Evolutionary conservation across 1,140 invertebrate species (phyloP), one percentile per base, ranked within the genome.

Genomic region (Drosophila yakuba): DNA sequence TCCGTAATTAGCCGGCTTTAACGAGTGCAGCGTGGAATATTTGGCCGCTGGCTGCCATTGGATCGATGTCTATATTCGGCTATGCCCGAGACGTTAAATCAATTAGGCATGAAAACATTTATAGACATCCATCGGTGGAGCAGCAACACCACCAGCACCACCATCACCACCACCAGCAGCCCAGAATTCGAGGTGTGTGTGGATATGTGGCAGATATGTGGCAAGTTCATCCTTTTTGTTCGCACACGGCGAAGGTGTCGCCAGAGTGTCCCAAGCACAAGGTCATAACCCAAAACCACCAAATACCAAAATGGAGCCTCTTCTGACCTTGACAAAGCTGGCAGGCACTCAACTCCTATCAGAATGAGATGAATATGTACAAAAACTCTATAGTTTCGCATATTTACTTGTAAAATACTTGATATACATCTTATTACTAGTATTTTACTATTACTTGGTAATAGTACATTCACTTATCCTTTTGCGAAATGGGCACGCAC

Each of bases 71-170:
- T 71, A 71, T 71, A 71, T 71, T 71, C 64, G 68, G 68, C 68
- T 17, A 32, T 57, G 68, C 52, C 64, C 66, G 67, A 71, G 68
- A 71, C 68, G 68, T 71, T 71, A 71, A 71, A 71, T 71, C 68
- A 71, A 71, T 71, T 71, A 71, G 68, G 68, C 64, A 71, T 71
- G 68, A 69, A 71, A 71, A 71, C 51, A 71, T 71, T 71, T 71
- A 58, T 71, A 71, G 51, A 47, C 64, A 71, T 23, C 52, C 28
- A 32, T 32, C 28, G 28, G 64, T 43, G 44, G 60, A 41, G 39
- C 28, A 20, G 11, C 52, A 59, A 7, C 25, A 41, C 2, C 20
- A 20, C 20, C 20, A 20, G 20, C 20, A 20, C 20, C 20, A 20
- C 1, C 20, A 20, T 1, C 20, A 20, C 20, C 20, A 41, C 7